Evolutionary conservation across 2,113 vertebrate species (phyloP).

Genomic region (Brienomyrus brachyistius): DNA sequence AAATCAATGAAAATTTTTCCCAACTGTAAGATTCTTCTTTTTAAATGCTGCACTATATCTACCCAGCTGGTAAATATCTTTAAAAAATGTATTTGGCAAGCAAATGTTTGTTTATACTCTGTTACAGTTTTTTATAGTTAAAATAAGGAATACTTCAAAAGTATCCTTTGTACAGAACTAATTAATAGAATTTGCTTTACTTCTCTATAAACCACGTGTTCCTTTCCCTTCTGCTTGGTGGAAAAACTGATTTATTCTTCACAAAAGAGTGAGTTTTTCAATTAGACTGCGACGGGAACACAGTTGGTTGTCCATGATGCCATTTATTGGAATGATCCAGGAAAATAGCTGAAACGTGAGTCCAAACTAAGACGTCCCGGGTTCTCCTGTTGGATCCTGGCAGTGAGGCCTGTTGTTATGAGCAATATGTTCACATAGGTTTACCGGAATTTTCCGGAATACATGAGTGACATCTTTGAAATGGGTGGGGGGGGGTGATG

Average conservation of each 20-base stretch:
- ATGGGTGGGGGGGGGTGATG: not conserved
- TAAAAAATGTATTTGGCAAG: not conserved
- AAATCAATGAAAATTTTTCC: not conserved
- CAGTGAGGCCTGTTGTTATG: not conserved
- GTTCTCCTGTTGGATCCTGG: not conserved
- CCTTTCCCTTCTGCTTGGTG: not conserved
- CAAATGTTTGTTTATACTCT: not conserved
- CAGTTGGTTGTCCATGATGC: not conserved
- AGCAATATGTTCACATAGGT: not conserved
- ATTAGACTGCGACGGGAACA: not conserved
- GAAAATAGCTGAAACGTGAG: not conserved
- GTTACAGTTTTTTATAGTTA: not conserved
- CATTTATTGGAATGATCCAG: not conserved
- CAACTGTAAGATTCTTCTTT: not conserved
- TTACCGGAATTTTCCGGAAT: not conserved
- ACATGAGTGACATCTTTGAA: not conserved
- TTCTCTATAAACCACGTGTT: not conserved
- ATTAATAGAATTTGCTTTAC: not conserved
- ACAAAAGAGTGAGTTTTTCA: not conserved
- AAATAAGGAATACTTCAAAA: not conserved
- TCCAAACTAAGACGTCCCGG: not conserved
- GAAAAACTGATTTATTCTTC: not conserved
- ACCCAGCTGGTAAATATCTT: not conserved
- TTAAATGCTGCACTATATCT: not conserved
- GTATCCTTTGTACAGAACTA: not conserved